Evolutionary conservation across 1,140 invertebrate genomes (phyloP), one percentile per base, ranked within the genome.

Genomic region (Leptestheria dahalacensis): DNA sequence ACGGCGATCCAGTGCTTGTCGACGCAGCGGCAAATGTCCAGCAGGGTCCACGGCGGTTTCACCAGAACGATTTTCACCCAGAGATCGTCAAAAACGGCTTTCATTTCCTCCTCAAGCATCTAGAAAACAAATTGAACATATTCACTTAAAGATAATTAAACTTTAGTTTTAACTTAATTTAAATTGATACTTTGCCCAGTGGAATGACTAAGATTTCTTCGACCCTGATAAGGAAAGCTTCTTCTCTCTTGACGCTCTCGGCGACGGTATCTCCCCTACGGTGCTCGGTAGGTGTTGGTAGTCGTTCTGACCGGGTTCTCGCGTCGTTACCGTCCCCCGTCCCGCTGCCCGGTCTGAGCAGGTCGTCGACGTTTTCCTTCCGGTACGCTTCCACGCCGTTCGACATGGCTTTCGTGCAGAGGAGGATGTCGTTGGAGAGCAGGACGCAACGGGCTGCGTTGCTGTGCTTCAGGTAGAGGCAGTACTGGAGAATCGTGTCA

Each of bases 401-500:
- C 1, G 48, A 29, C 24, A 28, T 51, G 9, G 58, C 58, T 52
- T 60, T 60, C 6, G 49, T 33, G 33, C 58, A 60, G 20, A 60
- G 48, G 15, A 52, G 26, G n/a, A 60, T 18, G 20, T 60, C 58
- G 33, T 60, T 60, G n/a, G 58, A 60, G 1, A 60, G 48, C 24
- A 60, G 33, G 51, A 29, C 48, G 48, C 47, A 18, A 20, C 46
- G 15, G n/a, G 28, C 3, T 29, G 20, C 24, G 20, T 18, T 51
- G 41, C 26, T 18, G 6, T 52, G 21, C 15, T 33, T 50, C 24
- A 52, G 51, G n/a, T 60, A 52, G 29, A 41, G n/a, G 15, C 58
- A 60, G 48, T 33, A 60, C n/a, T 60, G 58, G 25, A 60, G 41
- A 20, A 60, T 60, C n/a, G 49, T 60, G n/a, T 60, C 58, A 33